Percentiles rank a stretch among this genome's conserved stretches.
phyloP scores from a whole-genome alignment of 2,888 invertebrate species.

The Aproaerema taeniolella region DNA sequence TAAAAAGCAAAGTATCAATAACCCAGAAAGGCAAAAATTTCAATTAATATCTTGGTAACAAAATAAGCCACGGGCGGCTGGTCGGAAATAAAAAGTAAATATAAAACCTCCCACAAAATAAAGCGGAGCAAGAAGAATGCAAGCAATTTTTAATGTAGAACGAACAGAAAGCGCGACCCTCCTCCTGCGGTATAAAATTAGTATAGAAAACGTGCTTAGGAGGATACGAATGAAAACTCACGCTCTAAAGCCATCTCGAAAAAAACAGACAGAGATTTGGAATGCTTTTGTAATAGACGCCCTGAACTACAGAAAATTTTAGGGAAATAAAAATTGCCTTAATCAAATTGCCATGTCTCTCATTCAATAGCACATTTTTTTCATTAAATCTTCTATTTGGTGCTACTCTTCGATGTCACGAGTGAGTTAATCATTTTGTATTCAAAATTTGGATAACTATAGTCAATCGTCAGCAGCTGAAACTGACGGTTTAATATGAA shows the following conservation, averaged over 20 bases:
- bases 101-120: constrained; percentile 44
- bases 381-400: neutral
- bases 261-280: too few species aligned
- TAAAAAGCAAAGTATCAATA: constrained; percentile 26
- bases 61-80: constrained; percentile 38
- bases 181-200: constrained; percentile 20
- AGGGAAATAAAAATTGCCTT: too few species aligned
- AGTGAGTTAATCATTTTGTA: too few species aligned
- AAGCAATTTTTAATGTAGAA: constrained; percentile 73
- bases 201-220: constrained; percentile 14
- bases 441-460: too few species aligned
- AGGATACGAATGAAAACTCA: neutral
- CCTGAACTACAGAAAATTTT: too few species aligned
- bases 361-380: too few species aligned
- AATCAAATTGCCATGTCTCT: too few species aligned
- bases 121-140: constrained; percentile 64
- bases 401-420: neutral
- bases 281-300: too few species aligned
- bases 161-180: constrained; percentile 41
- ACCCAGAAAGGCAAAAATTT: constrained; percentile 38
- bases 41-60: constrained; percentile 48
- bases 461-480: too few species aligned
- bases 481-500: too few species aligned
- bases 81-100: constrained; percentile 52
- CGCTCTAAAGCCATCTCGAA: neutral